Evolutionary conservation across 2,797 vertebrate genomes (phyloP).

Genomic region (Micrastur ruficollis): DNA sequence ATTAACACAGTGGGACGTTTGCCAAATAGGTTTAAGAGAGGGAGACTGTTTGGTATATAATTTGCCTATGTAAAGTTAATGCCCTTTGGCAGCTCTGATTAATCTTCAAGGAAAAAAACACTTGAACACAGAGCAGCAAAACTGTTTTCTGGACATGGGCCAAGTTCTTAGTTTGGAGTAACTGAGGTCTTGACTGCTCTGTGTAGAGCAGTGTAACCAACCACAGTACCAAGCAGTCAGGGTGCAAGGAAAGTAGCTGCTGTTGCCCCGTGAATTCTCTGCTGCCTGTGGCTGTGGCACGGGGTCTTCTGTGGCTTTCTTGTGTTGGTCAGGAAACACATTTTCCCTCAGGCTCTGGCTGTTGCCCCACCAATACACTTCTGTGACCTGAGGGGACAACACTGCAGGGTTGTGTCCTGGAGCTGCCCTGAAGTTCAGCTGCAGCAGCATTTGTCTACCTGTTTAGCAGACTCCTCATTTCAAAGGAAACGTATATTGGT

Average conservation of each 20-base stretch:
- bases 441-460: neutral
- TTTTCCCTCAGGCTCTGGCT: neutral
- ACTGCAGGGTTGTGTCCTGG: neutral
- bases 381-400: neutral
- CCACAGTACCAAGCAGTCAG: neutral
- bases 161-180: neutral
- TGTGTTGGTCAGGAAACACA: fast-evolving
- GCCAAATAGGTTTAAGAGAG: conserved; percentile 26
- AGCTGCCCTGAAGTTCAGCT: neutral
- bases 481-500: neutral
- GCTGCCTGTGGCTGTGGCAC: neutral
- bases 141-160: neutral
- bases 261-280: neutral
- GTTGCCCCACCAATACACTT: neutral
- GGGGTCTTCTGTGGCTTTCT: neutral
- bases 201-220: neutral
- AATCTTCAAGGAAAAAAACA: neutral
- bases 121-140: neutral
- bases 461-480: neutral
- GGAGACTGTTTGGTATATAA: neutral
- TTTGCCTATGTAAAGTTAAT: conserved; percentile 6
- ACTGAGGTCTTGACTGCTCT: neutral
- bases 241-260: neutral
- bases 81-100: conserved; percentile 43
- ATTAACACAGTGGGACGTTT: neutral